Percentiles rank a stretch among this genome's conserved stretches.
Evolutionary conservation across 2,113 vertebrate species (phyloP).

Genomic region (Triplophysa tibetana): DNA sequence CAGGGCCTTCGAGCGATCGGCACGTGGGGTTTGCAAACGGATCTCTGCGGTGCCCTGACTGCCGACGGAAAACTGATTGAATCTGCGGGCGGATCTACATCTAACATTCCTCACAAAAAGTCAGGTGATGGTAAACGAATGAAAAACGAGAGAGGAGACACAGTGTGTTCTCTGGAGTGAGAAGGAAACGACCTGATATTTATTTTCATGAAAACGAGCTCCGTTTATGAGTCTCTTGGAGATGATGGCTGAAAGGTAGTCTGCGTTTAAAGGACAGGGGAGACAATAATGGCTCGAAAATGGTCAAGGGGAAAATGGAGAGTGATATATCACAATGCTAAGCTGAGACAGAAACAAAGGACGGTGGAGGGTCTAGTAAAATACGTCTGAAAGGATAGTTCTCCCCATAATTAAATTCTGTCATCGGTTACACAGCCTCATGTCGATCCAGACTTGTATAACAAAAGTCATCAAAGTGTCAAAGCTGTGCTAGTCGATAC

Average conservation of each 20-base stretch:
- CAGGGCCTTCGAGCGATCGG: constrained; percentile 1
- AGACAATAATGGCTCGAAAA: neutral
- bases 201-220: constrained; percentile 17
- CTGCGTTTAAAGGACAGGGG: neutral
- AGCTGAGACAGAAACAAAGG: neutral
- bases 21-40: neutral
- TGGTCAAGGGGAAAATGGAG: neutral
- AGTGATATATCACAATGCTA: neutral
- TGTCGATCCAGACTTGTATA: no score
- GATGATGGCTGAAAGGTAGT: neutral
- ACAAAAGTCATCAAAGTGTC: no score
- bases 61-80: constrained; percentile 25
- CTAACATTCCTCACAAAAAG: constrained; percentile 23
- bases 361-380: no score
- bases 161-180: neutral
- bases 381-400: no score
- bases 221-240: neutral
- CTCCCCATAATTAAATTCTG: no score
- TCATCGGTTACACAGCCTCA: no score
- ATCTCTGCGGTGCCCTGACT: constrained; percentile 13
- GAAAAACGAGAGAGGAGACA: constrained; percentile 13
- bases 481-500: no score
- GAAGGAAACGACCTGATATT: constrained; percentile 2
- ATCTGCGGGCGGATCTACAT: neutral
- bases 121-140: constrained; percentile 27